Percentiles rank a stretch among this genome's conserved stretches.
Evolutionary conservation across 1,140 invertebrate genomes (phyloP).

Genomic region (Zaprionus vittiger): DNA sequence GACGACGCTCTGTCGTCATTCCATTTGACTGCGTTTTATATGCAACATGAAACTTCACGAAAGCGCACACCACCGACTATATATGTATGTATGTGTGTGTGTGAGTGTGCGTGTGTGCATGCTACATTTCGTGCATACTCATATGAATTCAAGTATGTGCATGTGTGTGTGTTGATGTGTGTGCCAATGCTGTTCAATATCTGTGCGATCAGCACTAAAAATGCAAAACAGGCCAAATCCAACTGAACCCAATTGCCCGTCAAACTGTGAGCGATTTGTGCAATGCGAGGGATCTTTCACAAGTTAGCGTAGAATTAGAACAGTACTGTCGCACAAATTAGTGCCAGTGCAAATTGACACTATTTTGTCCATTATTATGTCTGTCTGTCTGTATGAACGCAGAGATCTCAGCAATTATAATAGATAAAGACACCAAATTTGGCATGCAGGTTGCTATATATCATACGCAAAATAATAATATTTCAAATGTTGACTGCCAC

Average conservation of each 20-base stretch:
- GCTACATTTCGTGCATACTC: slow-evolving; percentile 22
- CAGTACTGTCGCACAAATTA: too few species aligned
- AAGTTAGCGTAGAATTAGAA: neutral
- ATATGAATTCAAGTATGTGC: neutral
- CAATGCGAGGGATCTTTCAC: slow-evolving; percentile 24
- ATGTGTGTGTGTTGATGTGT: slow-evolving; percentile 17
- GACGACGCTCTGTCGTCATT: slow-evolving; percentile 64
- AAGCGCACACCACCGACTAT: slow-evolving; percentile 34
- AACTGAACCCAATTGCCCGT: slow-evolving; percentile 51
- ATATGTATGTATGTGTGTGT: slow-evolving; percentile 13
- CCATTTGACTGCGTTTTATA: slow-evolving; percentile 75
- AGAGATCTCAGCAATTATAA: neutral
- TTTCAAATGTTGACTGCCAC: too few species aligned
- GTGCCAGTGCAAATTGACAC: too few species aligned
- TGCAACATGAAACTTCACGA: slow-evolving; percentile 60
- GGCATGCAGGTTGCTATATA: too few species aligned
- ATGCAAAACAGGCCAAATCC: slow-evolving; percentile 49
- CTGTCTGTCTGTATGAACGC: neutral
- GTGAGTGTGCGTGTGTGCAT: slow-evolving; percentile 42
- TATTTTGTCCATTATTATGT: too few species aligned
- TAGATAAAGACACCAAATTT: too few species aligned
- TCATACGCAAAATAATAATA: too few species aligned
- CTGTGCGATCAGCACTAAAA: slow-evolving; percentile 74
- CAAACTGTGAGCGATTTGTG: slow-evolving; percentile 61
- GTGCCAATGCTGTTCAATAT: slow-evolving; percentile 75